Evolutionary conservation across 2,797 vertebrate genomes (phyloP).

Genomic region (Odontamblyopus rebecca): DNA sequence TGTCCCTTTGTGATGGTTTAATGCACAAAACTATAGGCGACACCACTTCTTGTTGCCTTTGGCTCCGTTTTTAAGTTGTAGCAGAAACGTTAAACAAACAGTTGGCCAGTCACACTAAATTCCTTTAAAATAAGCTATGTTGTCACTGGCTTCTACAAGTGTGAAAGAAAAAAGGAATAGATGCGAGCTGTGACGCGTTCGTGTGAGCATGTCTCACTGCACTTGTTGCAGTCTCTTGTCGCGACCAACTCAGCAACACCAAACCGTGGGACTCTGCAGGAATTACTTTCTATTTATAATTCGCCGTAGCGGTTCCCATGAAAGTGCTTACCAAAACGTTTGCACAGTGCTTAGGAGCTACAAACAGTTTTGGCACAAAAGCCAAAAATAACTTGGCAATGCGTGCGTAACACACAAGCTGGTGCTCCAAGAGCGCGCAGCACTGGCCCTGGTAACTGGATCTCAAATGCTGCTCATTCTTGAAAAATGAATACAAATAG

Average conservation of each 20-base stretch:
- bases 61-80: not conserved
- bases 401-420: constrained; percentile 36
- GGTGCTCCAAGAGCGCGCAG: constrained; percentile 26
- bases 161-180: not conserved
- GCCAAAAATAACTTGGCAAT: constrained; percentile 61
- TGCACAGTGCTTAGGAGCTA: constrained; percentile 42
- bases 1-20: not conserved
- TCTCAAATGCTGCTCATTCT: constrained; percentile 5
- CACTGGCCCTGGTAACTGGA: constrained; percentile 28
- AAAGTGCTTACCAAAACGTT: constrained; percentile 57
- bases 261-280: constrained; percentile 44
- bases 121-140: not conserved
- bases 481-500: not conserved
- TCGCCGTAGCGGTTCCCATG: constrained; percentile 63
- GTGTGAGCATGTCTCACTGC: constrained; percentile 42
- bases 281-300: constrained; percentile 66
- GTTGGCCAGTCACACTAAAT: not conserved
- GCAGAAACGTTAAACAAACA: not conserved
- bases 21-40: not conserved
- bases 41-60: not conserved
- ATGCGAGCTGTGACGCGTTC: not conserved
- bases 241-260: constrained; percentile 39
- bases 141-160: not conserved
- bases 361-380: constrained; percentile 66
- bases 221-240: constrained; percentile 65